Percentiles rank a stretch among this genome's conserved stretches.
Evolutionary conservation across 1,140 invertebrate species (phyloP).

Genomic region (Drosophila grimshawi): DNA sequence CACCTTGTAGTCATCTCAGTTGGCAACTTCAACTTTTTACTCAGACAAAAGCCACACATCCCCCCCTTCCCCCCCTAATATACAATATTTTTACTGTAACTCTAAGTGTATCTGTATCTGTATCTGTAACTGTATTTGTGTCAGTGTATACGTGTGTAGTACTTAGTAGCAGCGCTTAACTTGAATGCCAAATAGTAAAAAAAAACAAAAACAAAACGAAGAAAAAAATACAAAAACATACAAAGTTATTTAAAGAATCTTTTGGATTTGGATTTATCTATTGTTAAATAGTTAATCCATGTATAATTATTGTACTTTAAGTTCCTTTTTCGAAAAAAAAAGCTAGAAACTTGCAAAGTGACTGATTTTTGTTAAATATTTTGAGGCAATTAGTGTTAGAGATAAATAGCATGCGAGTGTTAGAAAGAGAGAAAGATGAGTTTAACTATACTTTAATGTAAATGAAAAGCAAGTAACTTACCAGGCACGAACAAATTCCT

Average conservation of each 20-base stretch:
- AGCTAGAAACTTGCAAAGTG: conserved; percentile 50
- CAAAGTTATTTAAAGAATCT: conserved; percentile 3
- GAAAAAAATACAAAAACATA: conserved; percentile 2
- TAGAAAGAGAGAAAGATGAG: conserved; percentile 11
- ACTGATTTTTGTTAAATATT: conserved; percentile 82
- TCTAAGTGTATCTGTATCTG: conserved; percentile 31
- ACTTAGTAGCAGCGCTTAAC: conserved; percentile 51
- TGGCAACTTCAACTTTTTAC: conserved; percentile 14
- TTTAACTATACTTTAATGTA: conserved; percentile 72
- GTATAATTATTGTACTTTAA: conserved; percentile 65
- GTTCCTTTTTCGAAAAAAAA: conserved; percentile 67
- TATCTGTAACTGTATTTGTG: conserved; percentile 55
- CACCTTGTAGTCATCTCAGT: conserved; percentile 14
- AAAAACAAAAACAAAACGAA: conserved; percentile 7
- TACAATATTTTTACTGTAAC: conserved; percentile 20
- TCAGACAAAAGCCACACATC: conserved; percentile 7
- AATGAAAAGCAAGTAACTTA: conserved; percentile 64
- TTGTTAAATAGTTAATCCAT: conserved; percentile 61
- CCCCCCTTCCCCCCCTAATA: background rate
- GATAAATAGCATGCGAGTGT: conserved; percentile 1
- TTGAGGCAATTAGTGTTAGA: conserved; percentile 57
- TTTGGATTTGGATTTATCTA: conserved; percentile 16
- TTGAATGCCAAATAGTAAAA: conserved; percentile 55
- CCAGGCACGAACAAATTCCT: conserved; percentile 81
- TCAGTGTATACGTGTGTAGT: conserved; percentile 67